Evolutionary conservation across 2,888 invertebrate species (phyloP), one percentile per base, ranked within the genome.

Genomic region (Ophion slaviceki): DNA sequence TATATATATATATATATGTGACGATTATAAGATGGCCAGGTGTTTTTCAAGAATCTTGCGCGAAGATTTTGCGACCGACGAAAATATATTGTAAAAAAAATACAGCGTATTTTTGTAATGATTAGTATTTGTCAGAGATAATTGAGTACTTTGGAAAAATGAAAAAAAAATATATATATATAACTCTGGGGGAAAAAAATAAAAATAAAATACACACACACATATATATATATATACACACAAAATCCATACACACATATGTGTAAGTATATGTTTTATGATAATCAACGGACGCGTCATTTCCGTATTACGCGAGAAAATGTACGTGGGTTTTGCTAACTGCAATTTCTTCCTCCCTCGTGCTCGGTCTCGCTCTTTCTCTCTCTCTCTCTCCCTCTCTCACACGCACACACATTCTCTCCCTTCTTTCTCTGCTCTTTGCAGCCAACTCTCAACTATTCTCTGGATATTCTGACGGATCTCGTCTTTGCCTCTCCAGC

Each of bases 221-320:
- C 32, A 32, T 11, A 17, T n/a, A 36, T 36, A 72, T 66, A 32
- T 0, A 17, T 36, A n/a, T 8, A 36, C 17, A 10, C 36, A 59
- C 32, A 4, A 11, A 5, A 5, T 14, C n/a, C 11, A 74, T 67
- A 45, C 28, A 17, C 7, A 36, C 17, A 3, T 3, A 47, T 8
- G 28, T 10, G n/a, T 24, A 47, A 11, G 40, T 75, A 36, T 53
- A 53, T n/a, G 62, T 75, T 66, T 28, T 24, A 47, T 62, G n/a
- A 67, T 59, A 62, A 81, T 64, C 7, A 81, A 68, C 75, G 68
- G 72, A 74, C 72, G 72, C 74, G 80, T 75, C 80, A 81, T 81
- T 81, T 81, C 80, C 80, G 80, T 75, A 74, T 81, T 81, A 74
- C 75, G 61, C 80, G 75, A 74, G 74, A 81, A 81, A 74, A 81